Evolutionary conservation across 2,113 vertebrate genomes (phyloP), one percentile per base, ranked within the genome.

Genomic region (Mormoops blainvillei): DNA sequence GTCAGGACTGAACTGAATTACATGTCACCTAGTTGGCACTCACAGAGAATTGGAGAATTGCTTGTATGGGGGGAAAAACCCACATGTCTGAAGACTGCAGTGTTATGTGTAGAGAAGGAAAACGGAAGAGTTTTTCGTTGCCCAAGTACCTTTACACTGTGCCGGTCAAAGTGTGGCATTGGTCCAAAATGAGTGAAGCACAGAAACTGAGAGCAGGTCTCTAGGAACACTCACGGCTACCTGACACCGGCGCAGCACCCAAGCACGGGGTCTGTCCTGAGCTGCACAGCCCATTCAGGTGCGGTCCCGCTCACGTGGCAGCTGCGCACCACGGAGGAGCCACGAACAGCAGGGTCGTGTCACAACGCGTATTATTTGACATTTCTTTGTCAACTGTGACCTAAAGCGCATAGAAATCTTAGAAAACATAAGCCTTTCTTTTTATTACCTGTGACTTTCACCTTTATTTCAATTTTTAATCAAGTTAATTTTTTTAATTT

Each of bases 391-490:
- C 73, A 65, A 18, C 85, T 74, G 15, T n/a, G 36, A 73, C 9
- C 22, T 65, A 38, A 56, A 67, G 36, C 9, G 38, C 3, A 7
- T 33, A n/a, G 22, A 22, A n/a, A 61, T 33, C 48, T 67, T 52
- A 41, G 58, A 91, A 93, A 73, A 68, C 5, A 7, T 33, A 80
- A 85, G 48, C 33, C 63, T 71, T 68, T 41, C 48, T 54, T 90
- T 86, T 71, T 8, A 71, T 73, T 80, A 86, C 20, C 43, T 63
- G 22, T 22, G 16, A 63, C 38, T 74, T 87, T 88, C 22, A 58
- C 18, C 63, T 63, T 28, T 56, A 90, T 89, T 70, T 89, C 86
- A n/a, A 83, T 76, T 84, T 52, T 54, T 86, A 94, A 41, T 71
- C 22, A 78, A 70, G 20, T 70, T 84, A 20, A 58, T 54, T 71